Evolutionary conservation across 2,888 invertebrate species (phyloP).

Genomic region (Acrocyrtus sp.): DNA sequence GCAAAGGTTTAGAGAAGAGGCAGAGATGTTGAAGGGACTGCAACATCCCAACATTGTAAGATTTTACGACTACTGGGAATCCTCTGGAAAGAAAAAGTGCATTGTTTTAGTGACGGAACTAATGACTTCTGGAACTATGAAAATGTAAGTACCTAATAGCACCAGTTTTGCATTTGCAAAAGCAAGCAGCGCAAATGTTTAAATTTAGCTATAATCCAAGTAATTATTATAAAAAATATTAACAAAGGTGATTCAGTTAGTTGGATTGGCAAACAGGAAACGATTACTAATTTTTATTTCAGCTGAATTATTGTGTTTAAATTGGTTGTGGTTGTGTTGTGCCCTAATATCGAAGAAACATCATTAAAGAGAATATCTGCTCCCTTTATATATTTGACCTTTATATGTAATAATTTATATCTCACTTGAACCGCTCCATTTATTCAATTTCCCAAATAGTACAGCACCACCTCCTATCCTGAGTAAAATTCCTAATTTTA

Average conservation of each 20-base stretch:
- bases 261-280: background rate
- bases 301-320: background rate
- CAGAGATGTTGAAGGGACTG: constrained; percentile 98
- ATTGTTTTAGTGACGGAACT: constrained; percentile 99
- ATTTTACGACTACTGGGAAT: constrained; percentile 99
- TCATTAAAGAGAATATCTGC: too few relatives aligned
- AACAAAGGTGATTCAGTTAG: background rate
- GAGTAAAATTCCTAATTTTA: too few relatives aligned
- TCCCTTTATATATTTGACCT: too few relatives aligned
- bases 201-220: background rate
- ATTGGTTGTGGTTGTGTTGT: too few relatives aligned
- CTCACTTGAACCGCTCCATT: too few relatives aligned
- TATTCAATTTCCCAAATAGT: too few relatives aligned
- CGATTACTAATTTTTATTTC: background rate
- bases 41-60: constrained; percentile 98
- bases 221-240: constrained; percentile 3
- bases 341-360: too few relatives aligned
- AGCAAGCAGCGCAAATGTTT: too few relatives aligned
- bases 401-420: too few relatives aligned
- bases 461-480: too few relatives aligned
- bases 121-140: constrained; percentile 98
- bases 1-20: constrained; percentile 94
- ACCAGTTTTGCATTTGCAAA: too few relatives aligned
- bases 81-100: constrained; percentile 90
- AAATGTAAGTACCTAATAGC: constrained; percentile 89